Evolutionary conservation across 1,140 invertebrate genomes (phyloP).

Genomic region (Solen grandis): DNA sequence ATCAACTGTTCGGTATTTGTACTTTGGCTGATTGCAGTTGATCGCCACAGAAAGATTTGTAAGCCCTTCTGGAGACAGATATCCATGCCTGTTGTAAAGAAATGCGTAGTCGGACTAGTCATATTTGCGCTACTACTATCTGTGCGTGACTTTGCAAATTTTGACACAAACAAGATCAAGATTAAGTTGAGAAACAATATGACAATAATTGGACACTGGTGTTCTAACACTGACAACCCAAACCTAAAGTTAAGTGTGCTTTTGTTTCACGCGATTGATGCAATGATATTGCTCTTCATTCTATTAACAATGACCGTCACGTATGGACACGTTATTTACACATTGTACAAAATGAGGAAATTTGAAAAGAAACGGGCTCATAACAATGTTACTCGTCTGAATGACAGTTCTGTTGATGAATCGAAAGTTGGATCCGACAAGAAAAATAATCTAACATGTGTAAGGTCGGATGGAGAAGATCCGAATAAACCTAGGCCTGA

Average conservation of each 20-base stretch:
- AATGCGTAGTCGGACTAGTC: too few species aligned
- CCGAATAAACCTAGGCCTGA: too few species aligned
- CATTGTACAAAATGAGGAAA: too few species aligned
- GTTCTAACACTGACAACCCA: neutral
- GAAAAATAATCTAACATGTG: too few species aligned
- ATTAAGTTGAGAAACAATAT: neutral
- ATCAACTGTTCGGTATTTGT: neutral
- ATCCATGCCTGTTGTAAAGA: too few species aligned
- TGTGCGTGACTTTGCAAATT: conserved; percentile 8
- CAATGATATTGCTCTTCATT: conserved; percentile 7
- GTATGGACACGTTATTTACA: conserved; percentile 33
- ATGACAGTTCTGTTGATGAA: too few species aligned
- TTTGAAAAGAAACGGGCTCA: too few species aligned
- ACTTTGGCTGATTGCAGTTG: neutral
- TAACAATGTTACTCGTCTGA: too few species aligned
- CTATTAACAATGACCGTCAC: neutral
- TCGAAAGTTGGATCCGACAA: too few species aligned
- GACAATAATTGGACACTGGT: neutral
- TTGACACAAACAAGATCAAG: too few species aligned
- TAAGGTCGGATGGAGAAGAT: too few species aligned
- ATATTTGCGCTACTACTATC: too few species aligned
- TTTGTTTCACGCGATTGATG: conserved; percentile 6
- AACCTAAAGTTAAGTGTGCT: neutral
- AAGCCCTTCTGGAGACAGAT: neutral
- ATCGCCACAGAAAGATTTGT: conserved; percentile 27